Base-by-base conservation (phyloP, 1,140 invertebrate species). In the Diploscapter pachys region DNA sequence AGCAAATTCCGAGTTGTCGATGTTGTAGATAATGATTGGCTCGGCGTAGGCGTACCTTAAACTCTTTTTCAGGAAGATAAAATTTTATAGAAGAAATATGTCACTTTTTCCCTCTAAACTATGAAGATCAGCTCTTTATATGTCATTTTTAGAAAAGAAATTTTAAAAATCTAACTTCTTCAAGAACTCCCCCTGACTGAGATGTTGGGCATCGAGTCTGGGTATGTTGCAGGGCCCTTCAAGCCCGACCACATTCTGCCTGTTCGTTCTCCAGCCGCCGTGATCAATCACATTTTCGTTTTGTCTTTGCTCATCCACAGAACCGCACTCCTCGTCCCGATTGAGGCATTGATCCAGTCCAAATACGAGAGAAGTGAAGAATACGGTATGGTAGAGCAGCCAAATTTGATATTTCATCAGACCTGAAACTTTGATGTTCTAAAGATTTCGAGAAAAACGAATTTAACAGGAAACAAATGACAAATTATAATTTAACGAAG, bases 201-300 rank as follows among this genome's bases (percentile, higher is more conserved):
- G 73, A 5, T 78, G 75, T 54, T 66, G 50, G 4, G 79, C 81
- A 76, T 86, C 84, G 59, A 81, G 71, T n/a, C 86, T 71, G 67
- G 86, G 85, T 63, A 87, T 86, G 54, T 82, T 86, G 79, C 87
- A 87, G 2, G 82, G 82, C 2, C 86, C 86, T 63, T 85, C 79
- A 52, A 83, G 65, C 6, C 81, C 84, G 3, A 87, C 63, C 54
- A 80, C 61, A 8, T 80, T 73, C 31, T 81, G 73, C 63, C 76
- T 59, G 63, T 81, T 80, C 63, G 82, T 84, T 31, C 66, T 67
- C 86, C 86, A 73, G 31, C 31, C 31, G 31, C 31, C 31, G 31
- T 31, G 31, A 31, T 31, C 31, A 31, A 31, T 31, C 31, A 31
- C 31, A 31, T 31, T 31, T 31, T 31, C 31, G 31, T 31, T 31